Conservation (phyloP, 2,888 invertebrate genomes). For the Apamea crenata region DNA sequence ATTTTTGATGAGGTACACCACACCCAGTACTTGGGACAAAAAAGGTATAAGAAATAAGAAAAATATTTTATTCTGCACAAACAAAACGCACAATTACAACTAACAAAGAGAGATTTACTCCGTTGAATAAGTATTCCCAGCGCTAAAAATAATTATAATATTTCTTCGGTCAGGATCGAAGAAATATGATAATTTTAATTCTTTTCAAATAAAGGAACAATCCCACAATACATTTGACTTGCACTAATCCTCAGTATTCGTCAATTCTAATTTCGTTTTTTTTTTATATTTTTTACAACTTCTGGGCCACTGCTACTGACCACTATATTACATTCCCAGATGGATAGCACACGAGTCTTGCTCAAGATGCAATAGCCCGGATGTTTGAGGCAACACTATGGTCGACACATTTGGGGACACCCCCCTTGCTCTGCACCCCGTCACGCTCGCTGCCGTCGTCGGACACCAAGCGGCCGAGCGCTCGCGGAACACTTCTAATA, state of each 20-base stretch:
- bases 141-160: neutral
- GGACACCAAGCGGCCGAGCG: constrained; percentile 19
- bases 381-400: constrained; percentile 10
- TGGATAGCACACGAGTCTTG: neutral
- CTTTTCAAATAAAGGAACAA: neutral
- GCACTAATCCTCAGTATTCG: neutral
- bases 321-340: neutral
- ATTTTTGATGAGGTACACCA: neutral
- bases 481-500: constrained; percentile 30
- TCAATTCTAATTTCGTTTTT: neutral
- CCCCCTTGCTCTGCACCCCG: neutral
- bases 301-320: neutral
- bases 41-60: neutral
- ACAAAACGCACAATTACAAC: too few species aligned
- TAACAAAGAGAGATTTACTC: neutral
- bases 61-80: too few species aligned
- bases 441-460: neutral
- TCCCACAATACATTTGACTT: neutral
- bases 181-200: neutral
- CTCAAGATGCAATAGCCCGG: constrained; percentile 14
- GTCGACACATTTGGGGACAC: constrained; percentile 15
- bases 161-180: neutral
- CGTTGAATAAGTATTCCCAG: neutral
- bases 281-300: too few species aligned
- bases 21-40: neutral